phyloP scores from a whole-genome alignment of 92 coral and sea anemone genomes.

The Desmophyllum pertusum region DNA sequence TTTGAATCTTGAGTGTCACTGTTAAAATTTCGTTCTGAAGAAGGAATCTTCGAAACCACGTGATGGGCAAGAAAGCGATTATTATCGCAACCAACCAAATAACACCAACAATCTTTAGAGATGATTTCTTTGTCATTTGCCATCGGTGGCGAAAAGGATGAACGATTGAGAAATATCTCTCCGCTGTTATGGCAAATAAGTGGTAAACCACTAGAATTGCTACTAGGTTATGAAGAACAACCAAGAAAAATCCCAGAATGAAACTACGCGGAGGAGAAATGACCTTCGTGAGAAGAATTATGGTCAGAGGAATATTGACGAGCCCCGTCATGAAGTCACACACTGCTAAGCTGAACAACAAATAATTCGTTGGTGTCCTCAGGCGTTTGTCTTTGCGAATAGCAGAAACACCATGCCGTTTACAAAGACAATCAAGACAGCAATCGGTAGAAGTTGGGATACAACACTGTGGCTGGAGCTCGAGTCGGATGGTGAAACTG shows the following conservation, averaged over 20 bases:
- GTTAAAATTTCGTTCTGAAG: background rate
- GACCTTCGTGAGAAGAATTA: background rate
- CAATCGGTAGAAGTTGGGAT: slow-evolving; percentile 5
- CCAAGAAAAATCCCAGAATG: slow-evolving; percentile 18
- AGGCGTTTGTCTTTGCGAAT: slow-evolving; percentile 21
- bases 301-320: slow-evolving; percentile 19
- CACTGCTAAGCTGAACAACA: slow-evolving; percentile 20
- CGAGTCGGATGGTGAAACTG: background rate
- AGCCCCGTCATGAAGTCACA: slow-evolving; percentile 29
- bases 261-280: background rate
- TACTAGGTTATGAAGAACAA: slow-evolving; percentile 9
- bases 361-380: slow-evolving; percentile 27
- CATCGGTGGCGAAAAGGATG: slow-evolving; percentile 25
- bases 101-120: background rate
- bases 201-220: slow-evolving; percentile 10
- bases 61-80: slow-evolving; percentile 14
- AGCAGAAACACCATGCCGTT: slow-evolving; percentile 21
- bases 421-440: background rate
- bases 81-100: background rate
- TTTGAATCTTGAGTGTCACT: background rate
- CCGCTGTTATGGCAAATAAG: slow-evolving; percentile 13
- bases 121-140: slow-evolving; percentile 3
- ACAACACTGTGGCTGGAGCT: background rate
- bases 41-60: slow-evolving; percentile 9
- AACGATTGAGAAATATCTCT: slow-evolving; percentile 15